Percentiles rank a stretch among this genome's conserved stretches.
These are phyloP conservation scores for Nannoperca obscura DNA, from an alignment of 2,797 vertebrate genomes.

Conservation along the genomic window DNA sequence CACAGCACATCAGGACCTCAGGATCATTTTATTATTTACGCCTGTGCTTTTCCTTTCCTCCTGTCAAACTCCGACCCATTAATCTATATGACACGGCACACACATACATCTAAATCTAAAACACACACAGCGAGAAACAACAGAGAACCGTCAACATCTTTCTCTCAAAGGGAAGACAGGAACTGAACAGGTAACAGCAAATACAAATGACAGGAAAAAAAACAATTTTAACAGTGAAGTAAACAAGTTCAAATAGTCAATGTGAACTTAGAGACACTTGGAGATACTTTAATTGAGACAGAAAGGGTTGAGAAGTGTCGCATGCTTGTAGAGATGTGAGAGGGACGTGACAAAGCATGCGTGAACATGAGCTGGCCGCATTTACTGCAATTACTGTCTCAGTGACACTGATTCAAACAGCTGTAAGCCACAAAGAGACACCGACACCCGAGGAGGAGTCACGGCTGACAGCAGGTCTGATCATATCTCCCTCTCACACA, in stretches of 20 bases:
- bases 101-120: neutral
- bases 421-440: conserved; percentile 49
- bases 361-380: conserved; percentile 62
- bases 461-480: conserved; percentile 52
- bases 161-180: neutral
- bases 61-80: neutral
- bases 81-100: neutral
- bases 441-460: conserved; percentile 60
- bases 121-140: neutral
- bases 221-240: neutral
- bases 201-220: neutral
- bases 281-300: neutral
- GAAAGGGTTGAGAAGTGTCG: neutral
- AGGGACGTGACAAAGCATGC: conserved; percentile 55
- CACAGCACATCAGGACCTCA: too few species aligned
- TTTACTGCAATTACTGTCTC: conserved; percentile 71
- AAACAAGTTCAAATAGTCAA: conserved; percentile 8
- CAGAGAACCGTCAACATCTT: neutral
- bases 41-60: neutral
- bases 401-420: conserved; percentile 55
- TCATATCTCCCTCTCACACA: conserved; percentile 41
- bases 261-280: neutral
- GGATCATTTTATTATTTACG: neutral
- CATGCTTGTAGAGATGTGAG: conserved; percentile 22
- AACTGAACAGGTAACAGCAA: neutral